phyloP scores from a whole-genome alignment of 1,140 invertebrate genomes.

The Drosophila sp. region DNA sequence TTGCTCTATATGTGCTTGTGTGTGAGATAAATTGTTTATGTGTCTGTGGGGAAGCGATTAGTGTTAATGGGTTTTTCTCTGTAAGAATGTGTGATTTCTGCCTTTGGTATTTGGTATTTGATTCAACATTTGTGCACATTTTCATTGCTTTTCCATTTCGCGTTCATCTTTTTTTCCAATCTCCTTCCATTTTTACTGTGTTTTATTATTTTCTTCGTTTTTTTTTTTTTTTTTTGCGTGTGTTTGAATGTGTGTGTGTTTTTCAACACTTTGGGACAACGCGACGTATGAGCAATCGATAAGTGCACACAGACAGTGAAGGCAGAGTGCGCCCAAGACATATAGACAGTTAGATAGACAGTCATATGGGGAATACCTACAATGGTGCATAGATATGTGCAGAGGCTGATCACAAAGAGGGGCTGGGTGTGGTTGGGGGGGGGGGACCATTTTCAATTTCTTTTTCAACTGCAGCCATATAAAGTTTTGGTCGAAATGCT shows the following conservation, averaged over 20 bases:
- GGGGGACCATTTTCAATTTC: constrained; percentile 75
- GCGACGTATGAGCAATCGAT: constrained; percentile 76
- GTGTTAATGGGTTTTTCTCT: constrained; percentile 76
- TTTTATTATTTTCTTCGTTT: too few species aligned
- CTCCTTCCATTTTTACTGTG: constrained; percentile 16
- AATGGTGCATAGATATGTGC: constrained; percentile 38
- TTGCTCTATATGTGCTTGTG: constrained; percentile 29
- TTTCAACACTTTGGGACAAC: constrained; percentile 65
- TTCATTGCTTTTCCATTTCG: constrained; percentile 59
- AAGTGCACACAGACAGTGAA: constrained; percentile 63
- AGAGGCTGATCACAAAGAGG: background rate
- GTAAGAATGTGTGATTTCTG: constrained; percentile 76
- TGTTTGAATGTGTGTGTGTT: too few species aligned
- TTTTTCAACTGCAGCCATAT: constrained; percentile 71
- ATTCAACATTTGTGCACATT: constrained; percentile 69
- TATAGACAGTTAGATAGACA: constrained; percentile 75
- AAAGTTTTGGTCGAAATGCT: constrained; percentile 68
- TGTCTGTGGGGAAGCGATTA: constrained; percentile 83
- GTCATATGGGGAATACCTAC: constrained; percentile 71
- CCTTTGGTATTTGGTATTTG: constrained; percentile 72
- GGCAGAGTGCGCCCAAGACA: constrained; percentile 30
- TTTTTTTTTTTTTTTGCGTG: constrained; percentile 41
- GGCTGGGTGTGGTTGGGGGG: background rate
- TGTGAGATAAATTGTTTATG: constrained; percentile 81
- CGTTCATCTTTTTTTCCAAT: constrained; percentile 22